Evolutionary conservation across 2,113 vertebrate species (phyloP), one percentile per base, ranked within the genome.

Genomic region (Passer montanus): DNA sequence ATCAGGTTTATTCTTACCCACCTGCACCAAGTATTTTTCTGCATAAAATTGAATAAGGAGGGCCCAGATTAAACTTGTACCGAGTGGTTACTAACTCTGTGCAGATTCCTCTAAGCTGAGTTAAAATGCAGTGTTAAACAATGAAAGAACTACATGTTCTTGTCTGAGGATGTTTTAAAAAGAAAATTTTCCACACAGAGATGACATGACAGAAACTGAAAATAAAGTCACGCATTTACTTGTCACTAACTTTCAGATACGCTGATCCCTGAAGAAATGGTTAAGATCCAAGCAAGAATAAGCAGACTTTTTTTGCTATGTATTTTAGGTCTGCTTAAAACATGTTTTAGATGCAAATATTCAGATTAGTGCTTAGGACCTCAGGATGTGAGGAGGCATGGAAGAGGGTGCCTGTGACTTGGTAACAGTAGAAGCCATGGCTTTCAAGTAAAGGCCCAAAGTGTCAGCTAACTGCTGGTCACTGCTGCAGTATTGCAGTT

Each of bases 121-220:
- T 90, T 93, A 68, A 94, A 94, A 92, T 64, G 26, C 20, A 26
- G 19, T 47, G 10, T 73, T 73, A 69, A 68, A 91, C 81, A 95
- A 82, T 72, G 74, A 55, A 84, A 91, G 87, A 94, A 89, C 84
- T 41, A 8, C 73, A 72, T 64, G 70, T 76, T 79, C 88, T 85
- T 88, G 24, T 79, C 83, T 90, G 27, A 24, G 39, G 18, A 56
- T 92, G 24, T 92, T 93, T 93, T 78, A 79, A 89, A 75, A 94
- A 85, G 44, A 91, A 79, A 82, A 72, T 55, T 82, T 56, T 93
- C 70, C 73, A n/a, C 53, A 88, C 27, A 37, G 58, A 68, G 43
- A 43, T 95, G 82, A 78, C 41, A 89, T 86, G 63, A 69, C 68
- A 93, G 80, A 92, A 87, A 70, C 47, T 49, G 50, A 95, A 87